phyloP scores from a whole-genome alignment of 2,797 vertebrate species.

The Diglossa cyanea region DNA sequence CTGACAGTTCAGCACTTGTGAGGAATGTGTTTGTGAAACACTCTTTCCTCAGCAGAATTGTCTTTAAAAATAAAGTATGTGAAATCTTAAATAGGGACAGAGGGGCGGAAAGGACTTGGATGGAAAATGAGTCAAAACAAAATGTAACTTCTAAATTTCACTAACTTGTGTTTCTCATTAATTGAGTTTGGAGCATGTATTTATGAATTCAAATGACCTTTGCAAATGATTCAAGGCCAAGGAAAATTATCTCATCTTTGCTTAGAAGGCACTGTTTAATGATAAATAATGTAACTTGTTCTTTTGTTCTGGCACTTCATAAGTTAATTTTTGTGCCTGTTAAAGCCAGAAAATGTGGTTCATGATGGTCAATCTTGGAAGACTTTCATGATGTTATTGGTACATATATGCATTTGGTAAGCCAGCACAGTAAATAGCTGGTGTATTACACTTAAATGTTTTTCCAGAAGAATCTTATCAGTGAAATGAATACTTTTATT shows the following conservation, averaged over 20 bases:
- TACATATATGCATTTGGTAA: not conserved
- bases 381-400: not conserved
- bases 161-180: constrained; percentile 71
- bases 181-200: constrained; percentile 55
- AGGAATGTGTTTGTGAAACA: constrained; percentile 8
- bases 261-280: constrained; percentile 5
- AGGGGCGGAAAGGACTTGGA: constrained; percentile 46
- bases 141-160: constrained; percentile 37
- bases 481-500: not conserved
- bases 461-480: not conserved
- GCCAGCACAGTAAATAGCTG: not conserved
- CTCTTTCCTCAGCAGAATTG: constrained; percentile 26
- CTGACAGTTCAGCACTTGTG: not conserved
- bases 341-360: not conserved
- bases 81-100: constrained; percentile 49
- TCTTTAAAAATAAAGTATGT: constrained; percentile 23
- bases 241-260: constrained; percentile 9
- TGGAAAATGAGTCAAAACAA: constrained; percentile 58
- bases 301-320: not conserved
- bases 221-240: constrained; percentile 49
- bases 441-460: not conserved
- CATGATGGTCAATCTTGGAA: not conserved
- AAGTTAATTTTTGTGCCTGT: not conserved
- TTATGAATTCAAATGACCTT: constrained; percentile 67
- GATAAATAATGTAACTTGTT: not conserved